Base-by-base conservation (phyloP, 2,888 invertebrate species). In the Elmis aenea region DNA sequence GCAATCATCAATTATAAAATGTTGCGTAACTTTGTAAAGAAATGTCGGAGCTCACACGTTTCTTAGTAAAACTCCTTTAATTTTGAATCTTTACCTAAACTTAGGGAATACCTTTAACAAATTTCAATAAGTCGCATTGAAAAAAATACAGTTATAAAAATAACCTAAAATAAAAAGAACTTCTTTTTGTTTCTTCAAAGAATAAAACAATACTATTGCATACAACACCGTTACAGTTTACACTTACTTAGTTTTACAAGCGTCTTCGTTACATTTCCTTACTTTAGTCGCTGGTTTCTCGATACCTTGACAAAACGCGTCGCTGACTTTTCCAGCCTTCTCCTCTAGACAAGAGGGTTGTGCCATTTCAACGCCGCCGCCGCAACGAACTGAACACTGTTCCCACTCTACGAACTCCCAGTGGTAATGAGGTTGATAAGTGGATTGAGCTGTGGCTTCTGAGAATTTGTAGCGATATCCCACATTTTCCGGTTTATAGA, bases 401-500 rank as follows among this genome's bases (percentile, higher is more conserved):
- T 72, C 71, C 76, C 77, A 81, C 38, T 77, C 77, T 14, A 75
- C 66, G 50, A 73, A 71, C 44, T 75, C 70, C 82, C 82, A 83
- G 29, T 70, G 68, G 54, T 79, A 82, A 41, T 70, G 71, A 0
- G 77, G 77, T 12, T 66, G 65, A 27, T 76, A 69, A 18, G 67
- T 69, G 2, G 68, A 67, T 46, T 77, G 75, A 33, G 69, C 61
- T 24, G 73, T 70, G 5, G 77, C 75, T 38, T 77, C 72, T 0
- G 78, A 75, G 60, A 77, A 81, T 50, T 74, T 75, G 59, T 76
- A 79, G 25, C 62, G 64, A 20, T 79, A 67, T 1, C 80, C 80
- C 3, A 76, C 76, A 54, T 80, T 80, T 26, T 67, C 66, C 20
- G 59, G 57, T 32, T 59, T 61, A 44, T 61, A 67, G 45, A 64